phyloP scores from a whole-genome alignment of 2,113 vertebrate genomes.

The Uria aalge region DNA sequence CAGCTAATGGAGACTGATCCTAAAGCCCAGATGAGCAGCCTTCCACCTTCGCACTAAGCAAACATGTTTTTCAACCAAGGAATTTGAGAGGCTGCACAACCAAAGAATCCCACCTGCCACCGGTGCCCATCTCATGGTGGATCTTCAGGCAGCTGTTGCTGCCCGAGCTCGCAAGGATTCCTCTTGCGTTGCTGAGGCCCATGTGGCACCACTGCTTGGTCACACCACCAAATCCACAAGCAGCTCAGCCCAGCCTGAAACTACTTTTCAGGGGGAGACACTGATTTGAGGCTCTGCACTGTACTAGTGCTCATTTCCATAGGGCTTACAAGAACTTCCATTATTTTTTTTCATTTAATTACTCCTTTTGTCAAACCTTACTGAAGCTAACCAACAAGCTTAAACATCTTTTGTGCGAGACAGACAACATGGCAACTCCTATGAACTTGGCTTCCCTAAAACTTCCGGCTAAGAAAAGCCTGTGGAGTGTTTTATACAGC shows the following conservation, averaged over 20 bases:
- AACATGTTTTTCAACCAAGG: not conserved
- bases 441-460: not conserved
- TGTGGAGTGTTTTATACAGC: not conserved
- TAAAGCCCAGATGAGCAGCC: not conserved
- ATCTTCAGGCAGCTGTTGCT: not conserved
- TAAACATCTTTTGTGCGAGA: not conserved
- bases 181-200: not conserved
- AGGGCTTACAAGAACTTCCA: not conserved
- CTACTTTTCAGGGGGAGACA: not conserved
- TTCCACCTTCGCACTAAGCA: not conserved
- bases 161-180: not conserved
- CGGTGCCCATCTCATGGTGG: not conserved
- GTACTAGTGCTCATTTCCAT: not conserved
- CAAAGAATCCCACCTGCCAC: not conserved
- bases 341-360: not conserved
- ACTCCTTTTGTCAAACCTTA: not conserved
- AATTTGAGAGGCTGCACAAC: not conserved
- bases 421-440: not conserved
- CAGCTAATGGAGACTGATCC: not conserved
- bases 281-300: not conserved
- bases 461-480: not conserved
- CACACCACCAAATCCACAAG: not conserved
- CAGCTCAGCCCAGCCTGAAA: not conserved
- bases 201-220: not conserved
- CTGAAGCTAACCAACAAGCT: not conserved